These are phyloP conservation scores for Blennius ocellaris DNA, from an alignment of 2,113 vertebrate genomes.

Conservation along the genomic window DNA sequence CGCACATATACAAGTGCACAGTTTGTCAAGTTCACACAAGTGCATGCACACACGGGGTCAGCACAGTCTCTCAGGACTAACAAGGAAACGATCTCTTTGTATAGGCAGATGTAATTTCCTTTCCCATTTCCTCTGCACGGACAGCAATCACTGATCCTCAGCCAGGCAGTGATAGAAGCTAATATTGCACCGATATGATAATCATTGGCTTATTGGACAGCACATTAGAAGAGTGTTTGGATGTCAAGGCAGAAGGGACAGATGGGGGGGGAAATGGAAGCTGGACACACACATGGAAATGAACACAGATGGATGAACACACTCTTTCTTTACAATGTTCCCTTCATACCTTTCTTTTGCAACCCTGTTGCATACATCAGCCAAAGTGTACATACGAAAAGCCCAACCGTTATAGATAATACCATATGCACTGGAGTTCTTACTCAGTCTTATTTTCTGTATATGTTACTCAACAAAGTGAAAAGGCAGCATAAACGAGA, in stretches of 20 bases:
- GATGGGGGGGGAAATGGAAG: conserved; percentile 60
- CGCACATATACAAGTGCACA: neutral
- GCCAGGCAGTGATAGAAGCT: conserved; percentile 69
- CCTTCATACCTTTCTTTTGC: neutral
- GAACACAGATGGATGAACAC: conserved; percentile 40
- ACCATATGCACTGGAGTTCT: neutral
- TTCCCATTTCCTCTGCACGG: conserved; percentile 73
- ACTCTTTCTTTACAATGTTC: neutral
- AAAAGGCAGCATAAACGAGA: conserved; percentile 2
- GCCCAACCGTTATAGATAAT: neutral
- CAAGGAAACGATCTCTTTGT: conserved; percentile 73
- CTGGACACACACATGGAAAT: conserved; percentile 38
- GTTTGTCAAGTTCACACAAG: conserved; percentile 19
- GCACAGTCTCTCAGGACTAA: conserved; percentile 67
- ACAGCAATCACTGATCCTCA: conserved; percentile 77
- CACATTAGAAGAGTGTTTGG: conserved; percentile 69
- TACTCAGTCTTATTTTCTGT: conserved; percentile 4
- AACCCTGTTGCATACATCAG: neutral
- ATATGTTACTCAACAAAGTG: conserved; percentile 20
- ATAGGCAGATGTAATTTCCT: conserved; percentile 78
- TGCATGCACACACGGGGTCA: conserved; percentile 50
- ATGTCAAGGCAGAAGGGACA: conserved; percentile 66
- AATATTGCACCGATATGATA: conserved; percentile 77
- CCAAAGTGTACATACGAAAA: conserved; percentile 14
- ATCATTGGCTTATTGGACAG: conserved; percentile 73